Base-by-base conservation (phyloP, 2,797 vertebrate species). In the Ceryle rudis region DNA sequence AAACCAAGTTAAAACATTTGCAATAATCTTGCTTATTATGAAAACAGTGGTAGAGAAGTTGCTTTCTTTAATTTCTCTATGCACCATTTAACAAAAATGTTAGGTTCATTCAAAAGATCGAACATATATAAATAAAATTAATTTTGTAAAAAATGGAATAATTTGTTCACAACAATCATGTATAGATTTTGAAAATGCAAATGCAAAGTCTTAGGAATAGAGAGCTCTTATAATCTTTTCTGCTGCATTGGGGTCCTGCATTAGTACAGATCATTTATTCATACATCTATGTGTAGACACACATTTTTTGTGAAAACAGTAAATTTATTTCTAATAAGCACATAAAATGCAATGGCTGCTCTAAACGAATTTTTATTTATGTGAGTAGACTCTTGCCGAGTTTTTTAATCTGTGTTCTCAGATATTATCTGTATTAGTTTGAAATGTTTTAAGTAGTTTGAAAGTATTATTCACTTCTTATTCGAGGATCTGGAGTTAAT, bases 351-450 rank as follows among this genome's bases (percentile, higher is more conserved):
- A 72, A 83, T 55, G 42, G 11, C 21, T 84, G 14, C 78, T 90
- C 77, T 57, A 67, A 96, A 91, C 11, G 46, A 22, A 60, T 61
- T 91, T 89, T 85, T 62, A 42, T 92, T 95, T 90, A 21, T 72
- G 31, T 47, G 51, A 66, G 21, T 35, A 88, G 39, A 81, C 3
- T 28, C 11, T 64, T 67, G 29, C 31, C 44, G 72, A 67, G 18
- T 88, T 82, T 77, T 82, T 95, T 58, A 52, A 60, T 60, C 62
- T 75, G 37, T 41, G 8, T 75, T 90, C 80, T 84, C 75, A 89
- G 39, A 61, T 70, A 31, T 73, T 88, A 79, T 84, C 64, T 93
- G 37, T 47, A 73, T 84, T 84, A n/a, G 16, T 39, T 44, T 86
- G 20, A 66, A 55, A 71, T 86, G 31, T 62, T 85, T 41, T 28